Base-by-base conservation (phyloP, 2,797 vertebrate species). In the Danio albolineatus region DNA sequence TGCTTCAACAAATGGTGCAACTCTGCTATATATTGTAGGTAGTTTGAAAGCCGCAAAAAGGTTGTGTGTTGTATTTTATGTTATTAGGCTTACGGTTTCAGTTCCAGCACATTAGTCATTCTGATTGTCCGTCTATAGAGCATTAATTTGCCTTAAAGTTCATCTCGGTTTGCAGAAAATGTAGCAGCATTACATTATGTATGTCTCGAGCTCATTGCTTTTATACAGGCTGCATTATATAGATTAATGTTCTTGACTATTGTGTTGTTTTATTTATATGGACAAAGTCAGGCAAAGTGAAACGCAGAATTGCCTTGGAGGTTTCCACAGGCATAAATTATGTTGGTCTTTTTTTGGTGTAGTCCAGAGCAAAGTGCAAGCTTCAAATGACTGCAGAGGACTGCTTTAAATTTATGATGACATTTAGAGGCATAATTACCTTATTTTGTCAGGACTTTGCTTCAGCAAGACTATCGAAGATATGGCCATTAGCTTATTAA, bases 351-450 rank as follows among this genome's bases (percentile, higher is more conserved):
- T 54, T 53, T 62, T 76, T 54, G 60, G 38, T 13, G 62, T 67
- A 65, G 49, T 28, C 16, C 56, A 51, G 16, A 46, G 76, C 62
- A 76, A 65, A 66, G 62, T n/a, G 0, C 9, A 57, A 14, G 19
- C 38, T 54, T 76, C 10, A 67, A 57, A 57, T 76, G 4, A 38
- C 41, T 59, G 71, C 41, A 36, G 54, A 59, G 19, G 71, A 38
- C 54, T 57, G 39, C 39, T 54, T 64, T 28, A 76, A 75, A 76
- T 56, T 66, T 62, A 14, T 44, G 44, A 39, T 74, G 74, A 54
- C 74, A 66, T 66, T 76, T 66, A 43, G 13, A 64, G n/a, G 46
- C 17, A 54, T 43, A 75, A 75, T 75, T 43, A 43, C 73, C 48
- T 76, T 28, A 54, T 76, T 64, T 64, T 54, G 6, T 64, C 46